Evolutionary conservation across 2,113 vertebrate genomes (phyloP).

Genomic region (Leptobrachium ailaonicum): DNA sequence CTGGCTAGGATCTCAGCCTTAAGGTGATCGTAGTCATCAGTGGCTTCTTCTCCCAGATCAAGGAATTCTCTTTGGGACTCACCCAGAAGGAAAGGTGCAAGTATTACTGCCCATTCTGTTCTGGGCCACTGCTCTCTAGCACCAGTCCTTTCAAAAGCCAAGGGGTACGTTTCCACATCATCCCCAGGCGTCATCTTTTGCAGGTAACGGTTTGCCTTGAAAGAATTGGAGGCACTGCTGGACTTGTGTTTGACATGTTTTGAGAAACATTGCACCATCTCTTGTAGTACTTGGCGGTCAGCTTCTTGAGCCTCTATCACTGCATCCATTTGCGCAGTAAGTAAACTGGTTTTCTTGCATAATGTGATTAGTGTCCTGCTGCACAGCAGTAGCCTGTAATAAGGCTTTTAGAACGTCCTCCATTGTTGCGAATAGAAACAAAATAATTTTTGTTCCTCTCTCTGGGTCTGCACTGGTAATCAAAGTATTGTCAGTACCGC

Average conservation of each 20-base stretch:
- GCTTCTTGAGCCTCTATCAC: not conserved
- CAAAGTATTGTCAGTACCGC: too few species aligned
- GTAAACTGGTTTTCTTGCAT: not conserved
- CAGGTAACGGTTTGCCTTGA: not conserved
- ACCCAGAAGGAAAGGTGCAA: not conserved
- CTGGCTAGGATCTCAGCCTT: not conserved
- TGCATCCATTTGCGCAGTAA: not conserved
- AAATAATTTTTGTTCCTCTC: too few species aligned
- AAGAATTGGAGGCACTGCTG: not conserved
- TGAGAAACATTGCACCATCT: not conserved
- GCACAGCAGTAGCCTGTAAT: not conserved
- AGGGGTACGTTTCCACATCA: not conserved
- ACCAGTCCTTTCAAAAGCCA: not conserved
- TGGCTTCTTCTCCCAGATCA: not conserved
- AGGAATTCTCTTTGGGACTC: not conserved
- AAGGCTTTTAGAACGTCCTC: too few species aligned
- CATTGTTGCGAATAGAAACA: too few species aligned
- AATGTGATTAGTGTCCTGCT: not conserved
- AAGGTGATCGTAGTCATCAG: not conserved
- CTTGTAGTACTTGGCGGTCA: not conserved
- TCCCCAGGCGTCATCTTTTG: not conserved
- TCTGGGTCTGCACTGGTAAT: too few species aligned
- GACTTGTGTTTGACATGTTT: not conserved
- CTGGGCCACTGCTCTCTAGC: not conserved
- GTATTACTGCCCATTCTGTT: not conserved